Base-by-base conservation (phyloP, 2,113 vertebrate genomes). In the Apodemus sylvaticus region DNA sequence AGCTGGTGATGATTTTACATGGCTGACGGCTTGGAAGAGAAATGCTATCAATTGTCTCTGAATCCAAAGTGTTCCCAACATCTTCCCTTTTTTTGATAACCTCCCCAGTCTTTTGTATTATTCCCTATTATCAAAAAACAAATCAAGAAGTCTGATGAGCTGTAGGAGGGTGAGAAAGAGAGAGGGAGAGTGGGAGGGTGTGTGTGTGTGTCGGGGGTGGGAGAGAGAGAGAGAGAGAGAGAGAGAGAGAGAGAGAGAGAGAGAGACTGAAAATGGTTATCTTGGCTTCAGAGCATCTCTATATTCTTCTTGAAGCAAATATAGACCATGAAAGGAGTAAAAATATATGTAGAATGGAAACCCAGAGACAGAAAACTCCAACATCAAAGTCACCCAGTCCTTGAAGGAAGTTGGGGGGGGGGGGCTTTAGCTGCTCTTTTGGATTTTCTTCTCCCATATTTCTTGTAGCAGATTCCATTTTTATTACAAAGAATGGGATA, bases 281-380 rank as follows among this genome's bases (percentile, higher is more conserved):
- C 0, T 22, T 7, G 31, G 42, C 7, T 34, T 83, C 39, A 0
- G 1, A 2, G 2, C 0, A 36, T 45, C 55, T 9, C 42, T 51
- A 4, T 0, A 2, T 11, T 87, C 53, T 79, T 94, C 92, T 53
- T 51, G 48, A 62, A 74, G 3, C 9, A 58, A 74, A 16, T 36
- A 12, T 2, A 5, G n/a, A 34, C 0, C 8, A 8, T 0, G 17
- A 31, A 91, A 42, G 64, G 3, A 36, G 7, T 39, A 34, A 73
- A 73, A 55, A 20, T 7, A 2, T 5, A 64, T 70, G 20, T 6
- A 42, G n/a, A 71, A 55, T 13, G 0, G n/a, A 55, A 20, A n/a
- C 68, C 13, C 34, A 42, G 83, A 74, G 39, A 85, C 26, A 74
- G 5, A 77, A 45, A 85, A 31, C 60, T 10, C n/a, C 13, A 19